phyloP scores from a whole-genome alignment of 2,888 invertebrate species.

The Harpalus rubripes region DNA sequence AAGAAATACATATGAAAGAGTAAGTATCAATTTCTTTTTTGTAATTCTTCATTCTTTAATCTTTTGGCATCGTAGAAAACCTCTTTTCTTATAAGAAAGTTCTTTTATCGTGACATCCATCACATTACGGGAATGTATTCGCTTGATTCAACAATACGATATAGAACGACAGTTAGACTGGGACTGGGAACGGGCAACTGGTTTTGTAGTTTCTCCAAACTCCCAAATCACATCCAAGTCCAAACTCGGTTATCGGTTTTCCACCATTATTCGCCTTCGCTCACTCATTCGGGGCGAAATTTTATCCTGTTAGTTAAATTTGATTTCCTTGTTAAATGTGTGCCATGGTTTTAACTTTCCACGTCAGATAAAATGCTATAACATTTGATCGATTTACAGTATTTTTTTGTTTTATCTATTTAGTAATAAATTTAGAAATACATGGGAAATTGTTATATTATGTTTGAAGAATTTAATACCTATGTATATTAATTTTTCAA shows the following conservation, averaged over 20 bases:
- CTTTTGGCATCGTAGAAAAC: background rate
- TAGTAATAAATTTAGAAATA: too few relatives aligned
- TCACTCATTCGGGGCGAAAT: conserved; percentile 18
- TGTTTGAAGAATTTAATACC: too few relatives aligned
- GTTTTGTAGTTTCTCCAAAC: background rate
- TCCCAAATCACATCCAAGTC: background rate
- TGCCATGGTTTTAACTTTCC: conserved; percentile 11
- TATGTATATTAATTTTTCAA: too few relatives aligned
- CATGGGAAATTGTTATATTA: too few relatives aligned
- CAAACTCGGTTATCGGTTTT: conserved; percentile 30
- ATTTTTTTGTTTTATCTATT: too few relatives aligned
- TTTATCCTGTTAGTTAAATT: conserved; percentile 54
- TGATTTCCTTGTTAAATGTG: conserved; percentile 38
- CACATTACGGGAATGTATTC: background rate
- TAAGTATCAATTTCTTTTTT: background rate
- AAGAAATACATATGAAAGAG: background rate
- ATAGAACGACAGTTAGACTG: too few relatives aligned
- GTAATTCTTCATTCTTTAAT: background rate
- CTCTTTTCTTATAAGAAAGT: background rate
- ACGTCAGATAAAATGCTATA: too few relatives aligned
- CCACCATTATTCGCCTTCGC: background rate
- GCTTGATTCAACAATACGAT: conserved; percentile 7
- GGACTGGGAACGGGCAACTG: conserved; percentile 1
- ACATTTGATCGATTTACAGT: background rate
- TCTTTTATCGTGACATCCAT: conserved; percentile 1